Conservation (phyloP, 2,113 vertebrate species). For the Girardinichthys multiradiatus region DNA sequence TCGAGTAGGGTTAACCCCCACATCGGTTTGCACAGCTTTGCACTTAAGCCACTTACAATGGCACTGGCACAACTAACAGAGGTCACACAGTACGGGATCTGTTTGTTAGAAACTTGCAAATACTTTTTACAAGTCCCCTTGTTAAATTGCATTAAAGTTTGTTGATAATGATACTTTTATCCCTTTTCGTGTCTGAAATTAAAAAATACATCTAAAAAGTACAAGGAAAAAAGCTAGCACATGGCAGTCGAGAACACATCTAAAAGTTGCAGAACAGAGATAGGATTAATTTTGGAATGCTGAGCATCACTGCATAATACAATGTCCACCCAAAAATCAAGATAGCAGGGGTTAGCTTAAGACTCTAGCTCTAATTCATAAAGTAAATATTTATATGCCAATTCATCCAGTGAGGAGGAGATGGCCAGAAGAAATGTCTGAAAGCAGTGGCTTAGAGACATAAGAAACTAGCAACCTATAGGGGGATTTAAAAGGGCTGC, state of each 20-base stretch:
- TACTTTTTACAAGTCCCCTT: background rate
- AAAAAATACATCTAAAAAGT: background rate
- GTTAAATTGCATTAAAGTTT: background rate
- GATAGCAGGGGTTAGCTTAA: background rate
- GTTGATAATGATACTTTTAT: background rate
- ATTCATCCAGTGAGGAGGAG: too few species aligned
- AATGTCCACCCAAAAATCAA: background rate
- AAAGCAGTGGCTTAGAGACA: too few species aligned
- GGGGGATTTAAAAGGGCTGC: too few species aligned
- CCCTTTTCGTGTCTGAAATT: background rate
- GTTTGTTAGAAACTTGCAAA: background rate
- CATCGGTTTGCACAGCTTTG: constrained; percentile 27
- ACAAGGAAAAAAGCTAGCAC: too few species aligned
- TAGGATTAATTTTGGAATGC: background rate
- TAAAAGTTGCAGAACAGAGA: background rate
- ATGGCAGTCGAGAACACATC: background rate
- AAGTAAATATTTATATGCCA: background rate
- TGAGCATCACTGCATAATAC: background rate
- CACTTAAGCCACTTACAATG: constrained; percentile 27
- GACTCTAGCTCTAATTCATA: background rate
- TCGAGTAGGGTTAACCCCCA: constrained; percentile 21
- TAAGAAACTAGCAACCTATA: too few species aligned
- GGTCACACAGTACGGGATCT: constrained; percentile 19
- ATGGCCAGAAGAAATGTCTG: too few species aligned
- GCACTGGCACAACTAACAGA: constrained; percentile 10